phyloP scores from a whole-genome alignment of 2,113 vertebrate genomes.

The Gambusia affinis region DNA sequence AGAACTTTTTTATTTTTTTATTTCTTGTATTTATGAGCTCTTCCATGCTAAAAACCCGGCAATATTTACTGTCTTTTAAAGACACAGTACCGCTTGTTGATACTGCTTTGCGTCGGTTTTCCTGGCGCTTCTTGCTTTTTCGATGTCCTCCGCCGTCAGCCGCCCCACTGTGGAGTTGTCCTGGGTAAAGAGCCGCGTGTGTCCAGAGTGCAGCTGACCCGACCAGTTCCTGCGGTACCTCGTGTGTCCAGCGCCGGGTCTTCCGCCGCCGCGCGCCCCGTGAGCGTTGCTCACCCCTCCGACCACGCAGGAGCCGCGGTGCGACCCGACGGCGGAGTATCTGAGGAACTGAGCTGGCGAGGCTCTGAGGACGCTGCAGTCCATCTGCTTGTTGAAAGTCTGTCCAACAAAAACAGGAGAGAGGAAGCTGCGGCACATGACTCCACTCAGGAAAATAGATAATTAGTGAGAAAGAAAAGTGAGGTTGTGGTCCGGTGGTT shows the following conservation, averaged over 20 bases:
- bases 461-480: neutral
- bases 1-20: neutral
- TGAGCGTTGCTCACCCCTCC: neutral
- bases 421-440: neutral
- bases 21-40: neutral
- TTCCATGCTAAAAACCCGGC: too few relatives aligned
- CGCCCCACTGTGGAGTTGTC: slow-evolving; percentile 83
- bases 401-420: slow-evolving; percentile 11
- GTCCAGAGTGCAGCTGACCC: slow-evolving; percentile 65
- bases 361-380: slow-evolving; percentile 8
- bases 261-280: neutral
- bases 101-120: slow-evolving; percentile 81
- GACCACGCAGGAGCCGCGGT: slow-evolving; percentile 23
- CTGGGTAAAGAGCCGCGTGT: slow-evolving; percentile 83
- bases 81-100: slow-evolving; percentile 85
- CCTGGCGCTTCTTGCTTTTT: slow-evolving; percentile 86
- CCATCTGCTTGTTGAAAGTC: slow-evolving; percentile 11
- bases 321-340: slow-evolving; percentile 19
- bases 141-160: slow-evolving; percentile 84
- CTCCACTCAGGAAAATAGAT: neutral
- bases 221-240: slow-evolving; percentile 31
- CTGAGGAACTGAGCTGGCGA: neutral
- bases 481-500: neutral
- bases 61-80: neutral
- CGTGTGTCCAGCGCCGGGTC: neutral